Evolutionary conservation across 2,888 invertebrate genomes (phyloP).

Genomic region (Seira musarum): DNA sequence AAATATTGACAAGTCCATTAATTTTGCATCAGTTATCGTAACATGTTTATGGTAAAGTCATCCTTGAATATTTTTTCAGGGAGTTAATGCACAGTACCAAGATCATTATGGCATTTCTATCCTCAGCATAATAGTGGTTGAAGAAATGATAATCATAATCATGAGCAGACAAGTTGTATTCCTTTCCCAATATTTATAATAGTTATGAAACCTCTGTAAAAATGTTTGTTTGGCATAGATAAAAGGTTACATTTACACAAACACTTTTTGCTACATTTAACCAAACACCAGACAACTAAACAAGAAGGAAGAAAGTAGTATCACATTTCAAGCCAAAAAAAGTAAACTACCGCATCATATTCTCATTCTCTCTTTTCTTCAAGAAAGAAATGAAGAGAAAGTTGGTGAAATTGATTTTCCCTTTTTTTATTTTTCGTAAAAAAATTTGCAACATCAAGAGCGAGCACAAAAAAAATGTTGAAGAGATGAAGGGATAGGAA

Average conservation of each 20-base stretch:
- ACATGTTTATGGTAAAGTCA: too few species aligned
- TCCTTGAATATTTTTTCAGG: too few species aligned
- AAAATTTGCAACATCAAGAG: slow-evolving; percentile 1
- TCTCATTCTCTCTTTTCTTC: background rate
- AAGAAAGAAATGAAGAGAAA: slow-evolving; percentile 17
- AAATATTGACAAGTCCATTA: slow-evolving; percentile 57
- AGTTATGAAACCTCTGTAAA: too few species aligned
- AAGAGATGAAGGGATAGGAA: slow-evolving; percentile 22
- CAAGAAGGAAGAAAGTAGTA: slow-evolving; percentile 32
- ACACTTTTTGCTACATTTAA: too few species aligned
- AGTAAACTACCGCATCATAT: background rate
- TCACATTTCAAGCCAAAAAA: background rate
- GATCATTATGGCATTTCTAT: slow-evolving; percentile 16
- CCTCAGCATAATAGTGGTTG: slow-evolving; percentile 21
- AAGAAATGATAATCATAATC: slow-evolving; percentile 17
- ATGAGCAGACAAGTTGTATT: background rate
- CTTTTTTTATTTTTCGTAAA: too few species aligned
- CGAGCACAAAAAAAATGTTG: background rate
- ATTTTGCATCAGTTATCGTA: slow-evolving; percentile 55
- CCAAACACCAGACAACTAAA: too few species aligned
- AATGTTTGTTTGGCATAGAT: too few species aligned
- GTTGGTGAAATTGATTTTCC: slow-evolving; percentile 43
- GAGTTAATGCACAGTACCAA: too few species aligned
- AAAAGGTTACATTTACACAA: too few species aligned
- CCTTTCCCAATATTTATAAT: slow-evolving; percentile 18